Evolutionary conservation across 2,113 vertebrate species (phyloP), one percentile per base, ranked within the genome.

Genomic region (Leptobrachium ailaonicum): DNA sequence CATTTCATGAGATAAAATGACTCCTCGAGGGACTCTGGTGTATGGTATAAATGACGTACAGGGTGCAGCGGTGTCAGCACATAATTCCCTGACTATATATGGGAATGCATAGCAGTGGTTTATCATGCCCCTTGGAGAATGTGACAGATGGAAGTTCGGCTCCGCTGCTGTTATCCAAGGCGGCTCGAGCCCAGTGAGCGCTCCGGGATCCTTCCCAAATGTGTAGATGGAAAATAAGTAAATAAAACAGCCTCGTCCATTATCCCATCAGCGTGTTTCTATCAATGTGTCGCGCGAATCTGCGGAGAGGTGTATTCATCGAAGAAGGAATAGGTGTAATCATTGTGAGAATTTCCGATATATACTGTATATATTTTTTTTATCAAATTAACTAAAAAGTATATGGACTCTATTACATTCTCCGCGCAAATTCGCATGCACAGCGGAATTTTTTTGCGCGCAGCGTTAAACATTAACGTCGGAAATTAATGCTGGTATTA

Each of bases 61-160:
- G 56, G 47, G 70, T 12, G 50, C 40, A 7, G 56, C 40, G 60
- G 2, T 84, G 82, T 85, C 86, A 82, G 85, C 85, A 85, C 85
- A 73, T 82, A 67, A 50, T 67, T 84, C 72, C 82, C 85, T 85
- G 87, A 71, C 88, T 88, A 89, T 88, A 89, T 89, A 88, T 85
- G 88, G 88, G 71, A 82, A 86, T 81, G 83, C 69, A 82, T 80
- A 70, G 82, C 82, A 81, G 44, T 66, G 82, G 75, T 64, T 75
- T 76, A 79, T 79, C 82, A 69, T 77, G 20, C 69, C 83, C 76
- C 77, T 0, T 0, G 6, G 83, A 85, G 88, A 89, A 87, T 86
- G 86, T 76, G 85, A 85, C 88, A 88, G 88, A 85, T 86, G 86
- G 83, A 82, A 83, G 20, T 53, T 32, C 58, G 47, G 44, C 41